Evolutionary conservation across 2,888 invertebrate species (phyloP).

Genomic region (Drosophila tripunctata): DNA sequence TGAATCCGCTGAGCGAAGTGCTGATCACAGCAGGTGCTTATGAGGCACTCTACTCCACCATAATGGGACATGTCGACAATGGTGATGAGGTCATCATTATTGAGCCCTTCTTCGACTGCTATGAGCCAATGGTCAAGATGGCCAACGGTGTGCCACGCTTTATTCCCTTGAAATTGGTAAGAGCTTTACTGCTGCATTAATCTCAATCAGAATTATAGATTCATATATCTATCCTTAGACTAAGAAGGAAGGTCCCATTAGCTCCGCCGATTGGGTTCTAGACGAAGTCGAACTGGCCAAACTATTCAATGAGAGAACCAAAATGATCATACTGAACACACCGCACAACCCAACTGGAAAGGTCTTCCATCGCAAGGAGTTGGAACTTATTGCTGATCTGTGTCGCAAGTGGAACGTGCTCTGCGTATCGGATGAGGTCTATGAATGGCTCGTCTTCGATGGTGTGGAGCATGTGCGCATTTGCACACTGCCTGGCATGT

Average conservation of each 20-base stretch:
- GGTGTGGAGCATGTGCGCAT: slow-evolving; percentile 94
- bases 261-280: slow-evolving; percentile 94
- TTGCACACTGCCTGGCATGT: slow-evolving; percentile 98
- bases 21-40: slow-evolving; percentile 97
- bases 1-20: slow-evolving; percentile 95
- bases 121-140: slow-evolving; percentile 95
- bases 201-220: too few relatives aligned
- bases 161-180: slow-evolving; percentile 93
- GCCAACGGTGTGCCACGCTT: slow-evolving; percentile 95
- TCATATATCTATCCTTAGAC: slow-evolving; percentile 48
- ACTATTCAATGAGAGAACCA: slow-evolving; percentile 94
- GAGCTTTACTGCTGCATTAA: background rate
- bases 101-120: slow-evolving; percentile 99
- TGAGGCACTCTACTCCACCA: slow-evolving; percentile 94
- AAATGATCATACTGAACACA: slow-evolving; percentile 97
- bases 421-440: slow-evolving; percentile 98
- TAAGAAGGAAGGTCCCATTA: slow-evolving; percentile 81
- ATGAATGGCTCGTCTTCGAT: slow-evolving; percentile 97
- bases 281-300: slow-evolving; percentile 92
- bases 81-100: slow-evolving; percentile 98
- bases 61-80: slow-evolving; percentile 93
- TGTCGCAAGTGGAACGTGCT: slow-evolving; percentile 96
- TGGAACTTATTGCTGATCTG: slow-evolving; percentile 91
- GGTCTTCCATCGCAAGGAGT: slow-evolving; percentile 87
- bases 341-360: slow-evolving; percentile 99